Percentiles rank a stretch among this genome's conserved stretches.
These are phyloP conservation scores for Dendrolimus punctatus DNA, from an alignment of 1,140 invertebrate species.

Conservation along the genomic window DNA sequence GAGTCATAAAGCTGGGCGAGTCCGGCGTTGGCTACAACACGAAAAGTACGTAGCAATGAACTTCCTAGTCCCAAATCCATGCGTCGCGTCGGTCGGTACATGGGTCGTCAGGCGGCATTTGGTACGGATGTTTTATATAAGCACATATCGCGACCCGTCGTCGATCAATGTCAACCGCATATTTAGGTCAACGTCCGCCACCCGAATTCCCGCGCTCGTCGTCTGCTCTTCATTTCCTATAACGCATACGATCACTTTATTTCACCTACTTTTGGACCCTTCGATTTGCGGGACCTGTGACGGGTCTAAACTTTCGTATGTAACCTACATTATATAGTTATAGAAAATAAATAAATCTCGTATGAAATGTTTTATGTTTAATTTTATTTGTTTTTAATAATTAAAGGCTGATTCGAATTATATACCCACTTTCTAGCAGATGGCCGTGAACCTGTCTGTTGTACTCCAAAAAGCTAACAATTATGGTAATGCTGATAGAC, in stretches of 20 bases:
- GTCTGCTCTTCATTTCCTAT: slow-evolving; percentile 55
- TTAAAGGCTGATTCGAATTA: no score
- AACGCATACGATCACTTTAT: slow-evolving; percentile 41
- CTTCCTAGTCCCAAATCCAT: slow-evolving; percentile 43
- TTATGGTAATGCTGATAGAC: no score
- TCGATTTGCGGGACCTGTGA: slow-evolving; percentile 3
- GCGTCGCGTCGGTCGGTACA: slow-evolving; percentile 18
- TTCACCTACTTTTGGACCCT: slow-evolving; percentile 11
- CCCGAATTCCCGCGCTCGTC: slow-evolving; percentile 55
- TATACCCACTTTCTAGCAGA: no score
- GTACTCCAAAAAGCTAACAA: no score
- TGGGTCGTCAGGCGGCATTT: slow-evolving; percentile 13
- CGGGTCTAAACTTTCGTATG: slow-evolving; percentile 2
- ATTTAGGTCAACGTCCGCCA: slow-evolving; percentile 67
- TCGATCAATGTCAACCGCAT: slow-evolving; percentile 70
- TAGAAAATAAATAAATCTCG: no score
- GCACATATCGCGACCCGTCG: slow-evolving; percentile 52
- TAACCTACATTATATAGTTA: slow-evolving; percentile 6
- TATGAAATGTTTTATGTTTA: no score
- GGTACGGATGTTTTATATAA: slow-evolving; percentile 53
- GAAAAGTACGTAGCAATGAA: slow-evolving; percentile 58
- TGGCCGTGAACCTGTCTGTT: no score
- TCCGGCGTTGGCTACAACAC: slow-evolving; percentile 29
- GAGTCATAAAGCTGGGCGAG: slow-evolving; percentile 39
- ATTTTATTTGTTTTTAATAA: no score